Evolutionary conservation across 1,140 invertebrate genomes (phyloP).

Genomic region (Thaumatotibia leucotreta): DNA sequence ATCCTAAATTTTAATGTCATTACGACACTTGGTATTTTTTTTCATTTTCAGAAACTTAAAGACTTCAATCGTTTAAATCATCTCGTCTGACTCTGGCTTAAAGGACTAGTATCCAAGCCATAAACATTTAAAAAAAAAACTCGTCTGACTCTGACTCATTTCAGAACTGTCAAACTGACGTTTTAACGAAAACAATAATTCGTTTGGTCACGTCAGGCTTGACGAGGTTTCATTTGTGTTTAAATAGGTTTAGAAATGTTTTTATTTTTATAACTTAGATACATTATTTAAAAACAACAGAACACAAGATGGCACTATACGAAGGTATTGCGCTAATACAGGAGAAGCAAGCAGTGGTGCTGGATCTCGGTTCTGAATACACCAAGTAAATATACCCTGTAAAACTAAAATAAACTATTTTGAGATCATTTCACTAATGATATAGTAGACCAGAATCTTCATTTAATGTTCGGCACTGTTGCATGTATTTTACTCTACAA

Average conservation of each 20-base stretch:
- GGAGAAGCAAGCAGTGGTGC: conserved; percentile 91
- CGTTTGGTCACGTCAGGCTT: background rate
- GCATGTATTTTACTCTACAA: background rate
- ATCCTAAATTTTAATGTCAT: too few species aligned
- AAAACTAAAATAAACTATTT: background rate
- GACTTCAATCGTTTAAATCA: too few species aligned
- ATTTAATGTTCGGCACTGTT: too few species aligned
- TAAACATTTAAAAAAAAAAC: too few species aligned
- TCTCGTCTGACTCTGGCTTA: too few species aligned
- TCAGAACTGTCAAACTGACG: background rate
- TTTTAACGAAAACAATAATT: background rate
- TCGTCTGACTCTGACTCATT: too few species aligned
- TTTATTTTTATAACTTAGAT: background rate
- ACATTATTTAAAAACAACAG: background rate
- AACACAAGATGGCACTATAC: conserved; percentile 80
- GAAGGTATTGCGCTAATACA: conserved; percentile 86
- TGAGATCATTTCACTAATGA: background rate
- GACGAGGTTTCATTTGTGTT: background rate
- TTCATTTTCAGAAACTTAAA: too few species aligned
- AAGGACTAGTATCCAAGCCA: too few species aligned
- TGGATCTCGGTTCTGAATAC: conserved; percentile 94
- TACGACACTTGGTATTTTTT: too few species aligned
- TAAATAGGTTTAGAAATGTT: background rate
- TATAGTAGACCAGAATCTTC: background rate
- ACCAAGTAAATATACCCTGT: conserved; percentile 87